Base-by-base conservation (phyloP, 2,888 invertebrate species). In the Cryptocephalus moraei region DNA sequence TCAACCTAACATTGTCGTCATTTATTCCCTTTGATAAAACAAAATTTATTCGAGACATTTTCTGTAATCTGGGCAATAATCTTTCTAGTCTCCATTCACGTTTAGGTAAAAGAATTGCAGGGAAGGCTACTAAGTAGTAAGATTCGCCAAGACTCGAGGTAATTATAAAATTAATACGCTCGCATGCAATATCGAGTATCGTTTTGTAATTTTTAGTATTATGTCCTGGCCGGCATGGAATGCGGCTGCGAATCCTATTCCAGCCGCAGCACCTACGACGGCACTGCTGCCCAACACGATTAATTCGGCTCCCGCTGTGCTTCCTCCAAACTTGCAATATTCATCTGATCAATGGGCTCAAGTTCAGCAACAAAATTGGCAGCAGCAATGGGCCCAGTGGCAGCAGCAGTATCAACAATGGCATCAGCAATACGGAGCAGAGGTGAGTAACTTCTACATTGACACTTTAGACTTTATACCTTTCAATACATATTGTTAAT, bases 321-420 rank as follows among this genome's bases (percentile, higher is more conserved):
- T 61, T 32, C 58, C 65, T 10, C 57, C 65, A 10, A 60, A 61
- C n/a, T 51, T 67, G 47, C 68, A 74, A 13, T 82, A 79, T 54
- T 77, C 80, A 8, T 68, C 79, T 39, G 83, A 83, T 57, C 83
- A 83, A 66, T 83, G 83, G 83, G 73, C 80, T 39, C 72, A 78
- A 56, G 73, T 81, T 68, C 83, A 82, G 61, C 82, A 84, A 56
- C 82, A 84, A 64, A 82, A 80, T 61, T 83, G 82, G 79, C 78
- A 81, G 54, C 78, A 81, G 54, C 84, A 85, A 56, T 84, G 84
- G 80, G 77, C 81, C 9, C 84, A 84, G 56, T 86, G 85, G 85
- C 84, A 86, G 59, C 82, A 82, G 56, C 85, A 85, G 60, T 86
- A 84, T 69, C 79, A 81, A 43, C 82, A 83, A 59, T 84, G 84